Base-by-base conservation (phyloP, 2,113 vertebrate species). In the Talpa occidentalis region DNA sequence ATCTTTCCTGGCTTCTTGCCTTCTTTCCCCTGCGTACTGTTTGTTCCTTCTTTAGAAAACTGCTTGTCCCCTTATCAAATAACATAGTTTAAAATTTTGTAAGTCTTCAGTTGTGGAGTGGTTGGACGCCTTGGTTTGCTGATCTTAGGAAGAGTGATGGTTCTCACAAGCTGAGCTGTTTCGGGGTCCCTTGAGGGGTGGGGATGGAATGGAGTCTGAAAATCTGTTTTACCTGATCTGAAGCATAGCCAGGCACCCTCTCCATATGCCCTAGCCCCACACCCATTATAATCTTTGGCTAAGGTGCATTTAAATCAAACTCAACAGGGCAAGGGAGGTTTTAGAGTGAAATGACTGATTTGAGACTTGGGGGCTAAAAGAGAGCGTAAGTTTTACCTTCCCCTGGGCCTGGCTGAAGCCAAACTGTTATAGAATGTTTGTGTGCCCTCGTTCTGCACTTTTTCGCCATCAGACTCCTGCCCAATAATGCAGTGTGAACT, bases 1-100 rank as follows among this genome's bases (percentile, higher is more conserved):
- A 69, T 92, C 49, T 74, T 37, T 4, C 66, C 59, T 76, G 60
- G 77, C 40, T 44, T n/a, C 60, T 44, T n/a, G 81, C 49, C 86
- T 72, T 69, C 47, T 32, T 64, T 60, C 7, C 37, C 44, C 32
- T 11, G 60, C 15, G 14, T 47, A 37, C 77, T 69, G 2, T 30
- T 79, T 70, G 49, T 80, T 88, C 60, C 54, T 91, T 21, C 24
- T 56, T 92, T 30, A 72, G 47, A 85, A 95, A 70, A 84, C 42
- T 49, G 84, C 88, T 73, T 67, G 26, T 81, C 30, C 35, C 21
- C 26, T 88, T 88, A 76, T 78, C 67, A 81, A 42, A 28, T 40
- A 70, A 4, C 52, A n/a, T 19, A 17, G 72, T 67, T 70, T 60
- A 49, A 74, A 26, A 9, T 26, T 87, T 37, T 59, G 22, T 47